phyloP scores from a whole-genome alignment of 2,797 vertebrate species.

The Cyprinodon diabolis region DNA sequence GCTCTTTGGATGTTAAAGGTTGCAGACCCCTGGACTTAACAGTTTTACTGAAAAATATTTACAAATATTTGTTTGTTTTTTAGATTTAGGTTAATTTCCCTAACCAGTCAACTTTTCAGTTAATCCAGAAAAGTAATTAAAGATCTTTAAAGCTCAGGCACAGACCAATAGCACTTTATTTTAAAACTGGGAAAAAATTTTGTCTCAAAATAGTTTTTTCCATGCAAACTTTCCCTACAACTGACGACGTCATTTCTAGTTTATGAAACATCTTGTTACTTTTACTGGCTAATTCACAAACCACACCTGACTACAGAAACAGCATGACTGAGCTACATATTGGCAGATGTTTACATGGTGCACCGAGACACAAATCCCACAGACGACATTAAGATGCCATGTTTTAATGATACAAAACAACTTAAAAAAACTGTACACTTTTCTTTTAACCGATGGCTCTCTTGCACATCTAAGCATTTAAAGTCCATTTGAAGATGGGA shows the following conservation, averaged over 20 bases:
- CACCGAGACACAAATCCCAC: neutral
- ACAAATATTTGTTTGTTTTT: slow-evolving; percentile 46
- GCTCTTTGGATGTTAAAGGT: too few relatives aligned
- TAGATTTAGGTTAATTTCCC: slow-evolving; percentile 19
- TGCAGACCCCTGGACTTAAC: too few relatives aligned
- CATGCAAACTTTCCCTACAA: too few relatives aligned
- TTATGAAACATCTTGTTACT: neutral
- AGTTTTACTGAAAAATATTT: slow-evolving; percentile 55
- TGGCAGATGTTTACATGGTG: neutral
- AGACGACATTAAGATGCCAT: neutral
- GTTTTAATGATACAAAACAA: slow-evolving; percentile 5
- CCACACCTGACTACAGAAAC: neutral
- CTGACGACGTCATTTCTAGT: neutral
- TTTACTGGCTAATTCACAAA: neutral
- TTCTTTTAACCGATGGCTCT: neutral
- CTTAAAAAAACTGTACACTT: neutral
- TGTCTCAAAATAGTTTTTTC: too few relatives aligned
- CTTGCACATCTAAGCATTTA: neutral
- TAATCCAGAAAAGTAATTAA: neutral
- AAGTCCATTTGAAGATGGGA: slow-evolving; percentile 1
- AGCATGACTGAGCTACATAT: neutral
- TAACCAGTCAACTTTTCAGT: neutral
- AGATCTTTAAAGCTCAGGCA: neutral
- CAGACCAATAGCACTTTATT: slow-evolving; percentile 27
- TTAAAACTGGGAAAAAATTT: neutral